These are phyloP conservation scores for Neoniphon sammara DNA, from an alignment of 2,797 vertebrate species.

Conservation along the genomic window DNA sequence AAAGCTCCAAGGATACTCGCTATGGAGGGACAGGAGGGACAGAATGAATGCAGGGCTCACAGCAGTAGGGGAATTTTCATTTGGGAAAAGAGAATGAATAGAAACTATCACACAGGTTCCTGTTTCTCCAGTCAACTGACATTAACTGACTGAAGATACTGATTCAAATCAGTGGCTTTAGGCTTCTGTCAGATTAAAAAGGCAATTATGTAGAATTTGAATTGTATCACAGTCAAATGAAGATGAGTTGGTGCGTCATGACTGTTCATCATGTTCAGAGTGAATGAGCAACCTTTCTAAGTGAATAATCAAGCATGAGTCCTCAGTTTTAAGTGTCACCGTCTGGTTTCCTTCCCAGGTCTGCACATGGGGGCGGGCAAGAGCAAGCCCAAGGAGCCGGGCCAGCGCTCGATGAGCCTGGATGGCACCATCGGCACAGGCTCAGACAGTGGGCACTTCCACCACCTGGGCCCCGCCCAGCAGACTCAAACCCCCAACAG, in stretches of 20 bases:
- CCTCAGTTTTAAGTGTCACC: slow-evolving; percentile 28
- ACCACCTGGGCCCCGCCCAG: slow-evolving; percentile 83
- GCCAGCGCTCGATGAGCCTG: slow-evolving; percentile 94
- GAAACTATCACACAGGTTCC: slow-evolving; percentile 25
- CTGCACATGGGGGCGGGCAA: slow-evolving; percentile 93
- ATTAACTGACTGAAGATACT: not conserved
- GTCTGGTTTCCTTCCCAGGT: slow-evolving; percentile 66
- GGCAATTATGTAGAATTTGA: not conserved
- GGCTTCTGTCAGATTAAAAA: slow-evolving; percentile 5
- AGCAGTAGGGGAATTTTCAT: slow-evolving; percentile 4
- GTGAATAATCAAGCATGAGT: not conserved
- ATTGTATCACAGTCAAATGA: not conserved
- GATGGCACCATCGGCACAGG: slow-evolving; percentile 83
- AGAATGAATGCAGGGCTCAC: slow-evolving; percentile 18
- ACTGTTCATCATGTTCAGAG: not conserved
- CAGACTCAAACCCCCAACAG: slow-evolving; percentile 91
- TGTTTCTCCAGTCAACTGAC: slow-evolving; percentile 20
- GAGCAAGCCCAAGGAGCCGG: slow-evolving; percentile 95
- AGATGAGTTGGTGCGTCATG: not conserved
- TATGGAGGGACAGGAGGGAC: slow-evolving; percentile 22
- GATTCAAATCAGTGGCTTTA: not conserved
- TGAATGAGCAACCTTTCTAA: not conserved
- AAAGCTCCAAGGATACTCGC: slow-evolving; percentile 39
- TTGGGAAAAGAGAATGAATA: slow-evolving; percentile 31
- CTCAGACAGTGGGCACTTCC: slow-evolving; percentile 83